Evolutionary conservation across 2,113 vertebrate species (phyloP), one percentile per base, ranked within the genome.

Genomic region (Sylvia atricapilla): DNA sequence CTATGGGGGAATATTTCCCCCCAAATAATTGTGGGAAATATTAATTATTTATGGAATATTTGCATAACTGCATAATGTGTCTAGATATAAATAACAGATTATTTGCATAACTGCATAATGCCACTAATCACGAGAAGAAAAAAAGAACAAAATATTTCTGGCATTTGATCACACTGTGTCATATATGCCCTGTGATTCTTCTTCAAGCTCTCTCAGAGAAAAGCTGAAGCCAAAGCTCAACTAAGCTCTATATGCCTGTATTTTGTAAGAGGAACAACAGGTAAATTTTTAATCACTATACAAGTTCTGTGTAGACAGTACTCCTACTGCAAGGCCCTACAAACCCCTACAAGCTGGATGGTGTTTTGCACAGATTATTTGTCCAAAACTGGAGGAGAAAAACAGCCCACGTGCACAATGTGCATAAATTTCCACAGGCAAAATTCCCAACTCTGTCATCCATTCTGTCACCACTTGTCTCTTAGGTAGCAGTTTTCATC

Each of bases 101-200:
- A 98, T 98, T 98, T 98, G 98, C 98, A 98, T 98, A 98, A 97
- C 97, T 97, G 98, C 98, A 98, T 98, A 98, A 98, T 98, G 96
- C 96, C 87, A 97, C 97, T 98, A 98, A 98, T 98, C 97, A 98
- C 84, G 89, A 93, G 92, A 90, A 93, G 90, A 86, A 94, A 95
- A 97, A 97, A 98, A 97, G 96, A 96, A 97, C 97, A 97, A 98
- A 98, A 97, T 98, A 97, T 98, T 98, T 98, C 98, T 97, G 96
- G 97, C 92, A 95, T 96, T 92, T 93, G 98, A 97, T 98, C 97
- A 96, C 96, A 97, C 90, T 92, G 94, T 97, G 96, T 97, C 97
- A 97, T 97, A 93, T 86, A 98, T 93, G 97, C 89, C 75, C 91
- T 96, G 92, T 89, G 91, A 97, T 97, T 97, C 88, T 74, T 95